These are phyloP conservation scores for Andrena minutula DNA, from an alignment of 2,888 invertebrate species.

Conservation along the genomic window DNA sequence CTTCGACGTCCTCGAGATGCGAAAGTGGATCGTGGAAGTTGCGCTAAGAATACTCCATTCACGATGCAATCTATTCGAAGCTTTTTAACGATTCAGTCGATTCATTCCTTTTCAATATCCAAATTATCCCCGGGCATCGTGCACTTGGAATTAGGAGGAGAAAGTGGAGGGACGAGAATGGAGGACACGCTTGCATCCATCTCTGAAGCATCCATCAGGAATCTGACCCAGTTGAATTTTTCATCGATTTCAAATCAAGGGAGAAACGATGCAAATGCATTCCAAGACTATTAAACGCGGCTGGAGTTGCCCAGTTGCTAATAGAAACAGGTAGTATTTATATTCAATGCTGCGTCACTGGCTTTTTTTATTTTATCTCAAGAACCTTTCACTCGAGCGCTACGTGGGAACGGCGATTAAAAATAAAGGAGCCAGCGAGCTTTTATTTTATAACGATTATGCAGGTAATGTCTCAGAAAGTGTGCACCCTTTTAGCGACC, in stretches of 20 bases:
- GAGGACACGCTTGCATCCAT: neutral
- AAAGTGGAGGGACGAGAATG: slow-evolving; percentile 34
- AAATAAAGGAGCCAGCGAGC: slow-evolving; percentile 48
- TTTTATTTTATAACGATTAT: slow-evolving; percentile 44
- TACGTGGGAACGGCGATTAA: slow-evolving; percentile 53
- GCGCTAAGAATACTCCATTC: slow-evolving; percentile 53
- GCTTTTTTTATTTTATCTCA: slow-evolving; percentile 25
- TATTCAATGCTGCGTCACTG: slow-evolving; percentile 33
- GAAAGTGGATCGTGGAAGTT: slow-evolving; percentile 49
- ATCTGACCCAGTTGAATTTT: slow-evolving; percentile 5
- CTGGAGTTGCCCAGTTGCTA: neutral
- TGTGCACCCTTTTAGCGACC: slow-evolving; percentile 20
- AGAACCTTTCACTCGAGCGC: slow-evolving; percentile 50
- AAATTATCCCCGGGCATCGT: slow-evolving; percentile 12
- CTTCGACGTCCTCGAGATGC: slow-evolving; percentile 55
- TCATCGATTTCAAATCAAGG: neutral
- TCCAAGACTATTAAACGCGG: neutral
- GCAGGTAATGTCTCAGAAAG: slow-evolving; percentile 13
- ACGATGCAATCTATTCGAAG: slow-evolving; percentile 32
- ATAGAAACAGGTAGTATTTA: slow-evolving; percentile 15
- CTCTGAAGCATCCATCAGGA: neutral
- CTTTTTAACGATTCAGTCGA: slow-evolving; percentile 4
- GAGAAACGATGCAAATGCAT: neutral
- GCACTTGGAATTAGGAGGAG: slow-evolving; percentile 30
- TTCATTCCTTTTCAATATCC: slow-evolving; percentile 29